These are phyloP conservation scores for Rhorus exstirpatorius DNA, from an alignment of 2,888 invertebrate genomes.

Conservation along the genomic window DNA sequence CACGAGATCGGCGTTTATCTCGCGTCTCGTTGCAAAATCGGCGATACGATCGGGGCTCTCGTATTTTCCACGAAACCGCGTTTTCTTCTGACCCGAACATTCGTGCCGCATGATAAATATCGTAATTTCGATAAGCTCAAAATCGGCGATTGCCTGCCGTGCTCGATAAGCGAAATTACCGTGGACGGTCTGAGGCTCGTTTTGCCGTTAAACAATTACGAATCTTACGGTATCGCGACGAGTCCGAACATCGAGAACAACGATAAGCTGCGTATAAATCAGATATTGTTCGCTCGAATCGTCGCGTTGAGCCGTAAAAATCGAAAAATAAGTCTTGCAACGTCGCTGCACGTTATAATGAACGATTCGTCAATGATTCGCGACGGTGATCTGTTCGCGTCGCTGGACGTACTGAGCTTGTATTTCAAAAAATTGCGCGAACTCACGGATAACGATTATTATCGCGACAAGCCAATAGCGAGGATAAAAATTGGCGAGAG, in stretches of 20 bases:
- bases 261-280: conserved; percentile 72
- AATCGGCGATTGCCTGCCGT: conserved; percentile 77
- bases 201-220: conserved; percentile 77
- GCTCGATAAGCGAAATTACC: conserved; percentile 76
- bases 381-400: conserved; percentile 67
- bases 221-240: conserved; percentile 74
- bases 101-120: conserved; percentile 72
- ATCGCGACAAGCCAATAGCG: conserved; percentile 76
- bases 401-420: conserved; percentile 78
- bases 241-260: conserved; percentile 68
- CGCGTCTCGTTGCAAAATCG: conserved; percentile 76
- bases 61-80: conserved; percentile 79
- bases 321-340: conserved; percentile 74
- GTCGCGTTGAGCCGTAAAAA: conserved; percentile 72
- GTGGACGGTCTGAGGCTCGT: conserved; percentile 75
- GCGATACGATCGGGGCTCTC: conserved; percentile 77
- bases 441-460: conserved; percentile 75
- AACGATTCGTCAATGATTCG: conserved; percentile 44
- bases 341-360: conserved; percentile 75
- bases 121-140: conserved; percentile 74
- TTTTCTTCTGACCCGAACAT: conserved; percentile 79
- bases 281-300: conserved; percentile 79
- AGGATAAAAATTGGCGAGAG: conserved; percentile 78
- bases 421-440: conserved; percentile 80
- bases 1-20: conserved; percentile 77